phyloP scores from a whole-genome alignment of 2,888 invertebrate genomes.

The Platycnemis pennipes region DNA sequence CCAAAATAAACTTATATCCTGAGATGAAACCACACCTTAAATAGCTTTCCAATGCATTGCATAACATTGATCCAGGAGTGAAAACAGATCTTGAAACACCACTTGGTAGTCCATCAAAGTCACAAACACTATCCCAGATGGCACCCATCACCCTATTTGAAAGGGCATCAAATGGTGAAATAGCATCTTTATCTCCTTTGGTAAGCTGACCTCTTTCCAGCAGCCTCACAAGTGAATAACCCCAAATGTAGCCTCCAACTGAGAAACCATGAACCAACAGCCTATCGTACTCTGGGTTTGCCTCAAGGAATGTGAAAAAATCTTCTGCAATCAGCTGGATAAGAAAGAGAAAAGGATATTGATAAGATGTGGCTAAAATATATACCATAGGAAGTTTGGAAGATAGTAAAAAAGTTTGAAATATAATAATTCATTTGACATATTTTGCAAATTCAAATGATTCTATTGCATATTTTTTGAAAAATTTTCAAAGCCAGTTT shows the following conservation, averaged over 20 bases:
- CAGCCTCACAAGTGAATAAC: slow-evolving; percentile 8
- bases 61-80: slow-evolving; percentile 76
- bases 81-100: slow-evolving; percentile 78
- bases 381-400: not conserved
- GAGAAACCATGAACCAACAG: slow-evolving; percentile 53
- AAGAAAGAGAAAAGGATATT: slow-evolving; percentile 48
- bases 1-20: not conserved
- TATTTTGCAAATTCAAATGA: too few relatives aligned
- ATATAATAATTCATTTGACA: not conserved
- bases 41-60: slow-evolving; percentile 75
- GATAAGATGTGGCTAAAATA: too few relatives aligned
- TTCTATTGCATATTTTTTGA: too few relatives aligned
- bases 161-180: slow-evolving; percentile 73
- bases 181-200: not conserved
- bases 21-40: slow-evolving; percentile 75
- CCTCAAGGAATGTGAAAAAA: slow-evolving; percentile 37
- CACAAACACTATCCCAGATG: slow-evolving; percentile 80
- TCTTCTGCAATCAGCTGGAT: slow-evolving; percentile 49
- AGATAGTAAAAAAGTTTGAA: not conserved
- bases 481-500: too few relatives aligned
- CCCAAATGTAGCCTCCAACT: slow-evolving; percentile 55
- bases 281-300: slow-evolving; percentile 48
- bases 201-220: slow-evolving; percentile 75
- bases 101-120: slow-evolving; percentile 78
- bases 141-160: slow-evolving; percentile 80